These are phyloP conservation scores for Periophthalmodon schlosseri DNA, from an alignment of 2,113 vertebrate species.

Conservation along the genomic window DNA sequence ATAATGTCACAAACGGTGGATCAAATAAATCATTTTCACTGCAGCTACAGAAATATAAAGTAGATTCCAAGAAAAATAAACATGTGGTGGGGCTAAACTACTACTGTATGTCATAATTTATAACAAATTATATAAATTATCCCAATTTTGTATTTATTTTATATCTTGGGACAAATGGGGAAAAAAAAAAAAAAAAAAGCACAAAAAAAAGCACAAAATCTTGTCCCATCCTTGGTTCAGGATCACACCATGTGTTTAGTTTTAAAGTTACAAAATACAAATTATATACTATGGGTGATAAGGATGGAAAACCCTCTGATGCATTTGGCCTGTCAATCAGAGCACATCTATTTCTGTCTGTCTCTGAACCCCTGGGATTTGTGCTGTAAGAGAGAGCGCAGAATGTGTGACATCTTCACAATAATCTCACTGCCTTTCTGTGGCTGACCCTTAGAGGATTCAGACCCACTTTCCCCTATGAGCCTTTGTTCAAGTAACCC, in stretches of 20 bases:
- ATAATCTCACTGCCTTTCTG: constrained; percentile 27
- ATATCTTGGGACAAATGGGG: no score
- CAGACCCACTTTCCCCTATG: constrained; percentile 53
- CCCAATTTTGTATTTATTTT: no score
- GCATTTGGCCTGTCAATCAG: constrained; percentile 36
- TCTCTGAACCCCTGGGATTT: constrained; percentile 35
- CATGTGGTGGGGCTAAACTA: no score
- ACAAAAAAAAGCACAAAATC: no score
- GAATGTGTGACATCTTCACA: constrained; percentile 56
- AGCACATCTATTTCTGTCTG: constrained; percentile 54
- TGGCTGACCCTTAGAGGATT: constrained; percentile 36
- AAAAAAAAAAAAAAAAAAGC: no score
- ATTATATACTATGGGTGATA: neutral
- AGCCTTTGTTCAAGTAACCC: constrained; percentile 30
- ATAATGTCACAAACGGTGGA: neutral
- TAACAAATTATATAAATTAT: no score
- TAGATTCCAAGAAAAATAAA: neutral
- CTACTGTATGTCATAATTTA: no score
- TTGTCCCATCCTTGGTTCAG: no score
- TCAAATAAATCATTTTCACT: neutral
- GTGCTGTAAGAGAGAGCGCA: constrained; percentile 32
- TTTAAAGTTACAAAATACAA: no score
- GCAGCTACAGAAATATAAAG: neutral
- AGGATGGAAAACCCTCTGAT: constrained; percentile 33
- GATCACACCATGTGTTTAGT: no score